Percentiles rank a stretch among this genome's conserved stretches.
Conservation (phyloP, 2,113 vertebrate genomes). For the Nerophis lumbriciformis region DNA sequence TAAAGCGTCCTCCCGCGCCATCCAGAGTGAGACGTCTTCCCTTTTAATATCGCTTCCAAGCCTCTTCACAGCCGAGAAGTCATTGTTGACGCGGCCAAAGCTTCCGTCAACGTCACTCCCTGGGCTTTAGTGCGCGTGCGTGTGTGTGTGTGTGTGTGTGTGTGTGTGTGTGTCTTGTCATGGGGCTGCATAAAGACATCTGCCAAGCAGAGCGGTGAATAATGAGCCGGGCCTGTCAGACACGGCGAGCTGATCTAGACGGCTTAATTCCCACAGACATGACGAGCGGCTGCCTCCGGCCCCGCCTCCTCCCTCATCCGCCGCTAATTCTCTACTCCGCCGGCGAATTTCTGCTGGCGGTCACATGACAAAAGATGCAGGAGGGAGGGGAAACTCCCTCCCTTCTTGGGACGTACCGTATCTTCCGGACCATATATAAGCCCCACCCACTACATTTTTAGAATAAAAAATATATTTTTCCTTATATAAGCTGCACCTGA, state of each 20-base stretch:
- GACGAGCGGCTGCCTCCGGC: conserved; percentile 30
- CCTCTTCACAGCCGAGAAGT: too few relatives aligned
- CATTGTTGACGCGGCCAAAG: too few relatives aligned
- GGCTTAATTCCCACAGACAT: conserved; percentile 51
- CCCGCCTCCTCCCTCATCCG: conserved; percentile 9
- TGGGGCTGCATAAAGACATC: conserved; percentile 37
- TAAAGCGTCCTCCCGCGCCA: too few relatives aligned
- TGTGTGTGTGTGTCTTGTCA: conserved; percentile 1
- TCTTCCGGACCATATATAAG: too few relatives aligned
- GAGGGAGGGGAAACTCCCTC: background rate
- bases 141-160: background rate
- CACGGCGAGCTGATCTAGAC: conserved; percentile 46
- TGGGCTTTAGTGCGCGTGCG: background rate
- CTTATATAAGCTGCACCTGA: too few relatives aligned
- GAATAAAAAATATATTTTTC: too few relatives aligned
- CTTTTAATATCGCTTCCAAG: too few relatives aligned
- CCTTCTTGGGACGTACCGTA: too few relatives aligned
- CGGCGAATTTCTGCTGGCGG: conserved; percentile 21
- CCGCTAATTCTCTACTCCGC: conserved; percentile 32
- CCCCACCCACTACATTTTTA: too few relatives aligned
- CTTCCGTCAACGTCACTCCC: too few relatives aligned
- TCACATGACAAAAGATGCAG: conserved; percentile 9
- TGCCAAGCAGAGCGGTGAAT: conserved; percentile 46
- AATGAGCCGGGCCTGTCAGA: conserved; percentile 55
- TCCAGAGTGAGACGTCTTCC: too few relatives aligned